These are phyloP conservation scores for Halocaridina rubra DNA, from an alignment of 2,888 invertebrate species.

Conservation along the genomic window DNA sequence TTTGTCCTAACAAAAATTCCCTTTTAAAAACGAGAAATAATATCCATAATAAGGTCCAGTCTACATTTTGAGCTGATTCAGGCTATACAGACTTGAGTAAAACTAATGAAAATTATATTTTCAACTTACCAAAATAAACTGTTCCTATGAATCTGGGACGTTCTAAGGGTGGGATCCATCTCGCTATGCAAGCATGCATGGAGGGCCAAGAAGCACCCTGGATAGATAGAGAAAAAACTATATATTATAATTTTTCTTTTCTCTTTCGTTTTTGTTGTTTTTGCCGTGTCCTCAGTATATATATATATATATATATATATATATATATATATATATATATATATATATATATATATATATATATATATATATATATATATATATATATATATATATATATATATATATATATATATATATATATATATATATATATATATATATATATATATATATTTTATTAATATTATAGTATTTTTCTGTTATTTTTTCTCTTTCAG, in stretches of 20 bases:
- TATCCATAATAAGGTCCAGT: no score
- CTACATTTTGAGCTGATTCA: no score
- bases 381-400: not conserved
- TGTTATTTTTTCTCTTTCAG: not conserved
- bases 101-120: no score
- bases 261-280: not conserved
- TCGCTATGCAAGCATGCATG: conserved; percentile 93
- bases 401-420: not conserved
- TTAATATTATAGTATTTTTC: not conserved
- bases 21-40: no score
- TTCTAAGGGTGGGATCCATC: conserved; percentile 93
- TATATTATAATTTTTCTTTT: not conserved
- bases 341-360: not conserved
- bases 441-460: not conserved
- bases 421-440: not conserved
- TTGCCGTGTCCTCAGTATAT: not conserved
- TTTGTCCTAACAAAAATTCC: no score
- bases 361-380: not conserved
- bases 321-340: not conserved
- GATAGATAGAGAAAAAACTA: conserved; percentile 57
- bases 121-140: conserved; percentile 83
- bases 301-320: not conserved
- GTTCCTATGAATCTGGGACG: conserved; percentile 89
- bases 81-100: no score
- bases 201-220: conserved; percentile 91